Conservation (phyloP, 2,797 vertebrate genomes). For the Vipera latastei region DNA sequence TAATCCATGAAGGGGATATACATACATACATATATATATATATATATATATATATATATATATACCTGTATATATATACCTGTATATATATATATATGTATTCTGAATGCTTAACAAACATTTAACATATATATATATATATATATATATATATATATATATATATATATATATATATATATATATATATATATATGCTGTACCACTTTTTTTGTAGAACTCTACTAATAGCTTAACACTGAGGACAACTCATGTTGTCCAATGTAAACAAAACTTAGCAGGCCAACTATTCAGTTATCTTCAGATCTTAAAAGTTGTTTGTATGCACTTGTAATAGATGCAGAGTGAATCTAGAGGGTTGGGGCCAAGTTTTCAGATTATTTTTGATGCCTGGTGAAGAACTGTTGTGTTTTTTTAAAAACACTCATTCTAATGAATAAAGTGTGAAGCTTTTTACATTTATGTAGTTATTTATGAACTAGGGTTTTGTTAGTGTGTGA, state of each 20-base stretch:
- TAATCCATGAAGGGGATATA: too few species aligned
- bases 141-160: too few species aligned
- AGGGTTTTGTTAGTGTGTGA: background rate
- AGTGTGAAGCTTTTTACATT: background rate
- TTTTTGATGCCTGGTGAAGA: background rate
- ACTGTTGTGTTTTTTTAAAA: background rate
- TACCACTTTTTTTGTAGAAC: background rate
- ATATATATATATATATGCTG: too few species aligned
- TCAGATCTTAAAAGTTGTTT: background rate
- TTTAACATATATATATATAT: too few species aligned
- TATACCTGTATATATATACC: too few species aligned
- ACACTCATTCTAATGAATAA: background rate
- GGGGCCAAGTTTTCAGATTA: background rate
- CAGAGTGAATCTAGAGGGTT: background rate
- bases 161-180: too few species aligned
- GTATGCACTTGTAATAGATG: background rate
- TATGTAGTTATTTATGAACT: background rate
- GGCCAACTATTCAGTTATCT: background rate
- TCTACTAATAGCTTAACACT: background rate
- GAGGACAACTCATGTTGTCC: background rate
- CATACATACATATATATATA: too few species aligned
- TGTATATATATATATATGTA: too few species aligned
- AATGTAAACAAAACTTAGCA: too few species aligned
- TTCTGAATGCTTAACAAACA: too few species aligned
- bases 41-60: too few species aligned